Evolutionary conservation across 2,888 invertebrate species (phyloP).

Genomic region (Macaria liturata): DNA sequence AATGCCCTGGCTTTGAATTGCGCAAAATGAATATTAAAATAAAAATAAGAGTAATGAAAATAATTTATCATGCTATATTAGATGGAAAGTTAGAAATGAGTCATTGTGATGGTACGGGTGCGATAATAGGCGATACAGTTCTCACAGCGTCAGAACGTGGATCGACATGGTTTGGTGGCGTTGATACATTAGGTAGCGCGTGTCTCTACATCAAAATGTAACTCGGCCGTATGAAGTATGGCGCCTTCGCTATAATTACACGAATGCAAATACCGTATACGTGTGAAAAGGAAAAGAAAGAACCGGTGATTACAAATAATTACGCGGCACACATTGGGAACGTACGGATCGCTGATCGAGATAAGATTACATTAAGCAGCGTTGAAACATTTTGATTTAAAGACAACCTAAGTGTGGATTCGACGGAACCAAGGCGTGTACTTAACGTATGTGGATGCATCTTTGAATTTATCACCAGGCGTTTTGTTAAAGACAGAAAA

Average conservation of each 20-base stretch:
- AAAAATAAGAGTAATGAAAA: conserved; percentile 77
- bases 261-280: conserved; percentile 80
- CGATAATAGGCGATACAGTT: conserved; percentile 73
- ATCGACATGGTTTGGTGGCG: conserved; percentile 68
- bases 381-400: conserved; percentile 82
- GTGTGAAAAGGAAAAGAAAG: conserved; percentile 80
- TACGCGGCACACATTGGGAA: conserved; percentile 76
- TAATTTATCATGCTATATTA: conserved; percentile 81
- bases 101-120: conserved; percentile 64
- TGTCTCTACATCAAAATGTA: conserved; percentile 78
- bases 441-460: conserved; percentile 71
- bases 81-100: conserved; percentile 77
- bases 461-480: conserved; percentile 67
- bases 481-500: conserved; percentile 8
- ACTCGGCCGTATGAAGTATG: conserved; percentile 70
- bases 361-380: conserved; percentile 79
- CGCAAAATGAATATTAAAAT: conserved; percentile 79
- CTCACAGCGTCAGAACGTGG: conserved; percentile 73
- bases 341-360: conserved; percentile 74
- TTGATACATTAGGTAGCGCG: conserved; percentile 60
- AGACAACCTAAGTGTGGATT: conserved; percentile 74
- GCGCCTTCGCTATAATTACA: conserved; percentile 75
- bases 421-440: conserved; percentile 72
- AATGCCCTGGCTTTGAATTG: conserved; percentile 94
- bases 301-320: conserved; percentile 80